These are phyloP conservation scores for Hippocampus comes DNA, from an alignment of 2,113 vertebrate genomes.

Conservation along the genomic window DNA sequence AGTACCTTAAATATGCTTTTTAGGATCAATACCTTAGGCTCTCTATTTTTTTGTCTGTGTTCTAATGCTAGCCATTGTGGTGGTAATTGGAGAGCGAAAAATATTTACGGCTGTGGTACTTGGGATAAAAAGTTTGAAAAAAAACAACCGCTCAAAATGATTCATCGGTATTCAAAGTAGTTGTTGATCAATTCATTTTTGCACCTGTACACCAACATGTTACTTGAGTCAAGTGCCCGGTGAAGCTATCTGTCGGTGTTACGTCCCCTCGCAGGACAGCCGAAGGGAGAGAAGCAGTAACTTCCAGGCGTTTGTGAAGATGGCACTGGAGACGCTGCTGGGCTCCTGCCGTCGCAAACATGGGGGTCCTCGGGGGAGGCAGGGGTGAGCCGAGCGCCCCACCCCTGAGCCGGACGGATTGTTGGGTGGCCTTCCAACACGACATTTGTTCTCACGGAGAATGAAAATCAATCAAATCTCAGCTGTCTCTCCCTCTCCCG, in stretches of 20 bases:
- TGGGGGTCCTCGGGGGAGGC: constrained; percentile 52
- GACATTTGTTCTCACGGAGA: constrained; percentile 44
- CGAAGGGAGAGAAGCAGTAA: constrained; percentile 81
- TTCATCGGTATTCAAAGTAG: too few relatives aligned
- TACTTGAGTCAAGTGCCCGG: constrained; percentile 36
- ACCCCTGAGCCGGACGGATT: constrained; percentile 12
- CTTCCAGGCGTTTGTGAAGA: constrained; percentile 78
- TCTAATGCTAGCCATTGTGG: too few relatives aligned
- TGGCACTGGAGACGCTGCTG: constrained; percentile 77
- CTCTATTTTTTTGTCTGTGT: too few relatives aligned
- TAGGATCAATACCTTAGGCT: too few relatives aligned
- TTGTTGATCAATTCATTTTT: too few relatives aligned
- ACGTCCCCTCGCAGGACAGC: constrained; percentile 71
- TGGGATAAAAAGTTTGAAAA: too few relatives aligned
- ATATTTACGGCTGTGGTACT: too few relatives aligned
- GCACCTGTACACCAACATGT: too few relatives aligned
- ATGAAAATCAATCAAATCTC: constrained; percentile 44
- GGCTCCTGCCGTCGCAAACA: constrained; percentile 72
- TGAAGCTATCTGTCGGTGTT: constrained; percentile 62
- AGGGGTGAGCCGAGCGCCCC: constrained; percentile 49
- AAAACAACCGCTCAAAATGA: too few relatives aligned
- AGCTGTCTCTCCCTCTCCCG: constrained; percentile 33
- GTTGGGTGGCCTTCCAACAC: constrained; percentile 28
- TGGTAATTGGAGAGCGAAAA: too few relatives aligned
- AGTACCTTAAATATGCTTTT: too few relatives aligned